Base-by-base conservation (phyloP, 2,113 vertebrate species). In the Podocnemis expansa region DNA sequence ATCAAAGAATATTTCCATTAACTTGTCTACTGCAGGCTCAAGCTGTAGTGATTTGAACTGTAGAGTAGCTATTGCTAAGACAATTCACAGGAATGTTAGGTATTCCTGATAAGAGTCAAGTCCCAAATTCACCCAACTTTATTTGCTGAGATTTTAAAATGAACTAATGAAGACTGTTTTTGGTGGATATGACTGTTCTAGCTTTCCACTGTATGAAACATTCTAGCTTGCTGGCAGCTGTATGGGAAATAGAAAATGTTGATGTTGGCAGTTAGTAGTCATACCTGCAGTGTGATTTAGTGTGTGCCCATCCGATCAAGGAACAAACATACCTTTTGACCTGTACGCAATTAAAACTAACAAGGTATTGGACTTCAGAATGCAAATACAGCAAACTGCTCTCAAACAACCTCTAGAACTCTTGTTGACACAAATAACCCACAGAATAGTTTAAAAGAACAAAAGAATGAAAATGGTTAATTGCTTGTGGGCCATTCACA, bases 1-100 rank as follows among this genome's bases (percentile, higher is more conserved):
- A 56, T 17, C 0, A 0, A 25, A 25, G 75, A 82, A n/a, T 17
- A 10, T 6, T 67, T 16, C 24, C 45, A 0, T 41, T 31, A 6
- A 21, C 24, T 82, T 84, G 19, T 52, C 51, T 14, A 82, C 19
- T n/a, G 25, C 12, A 27, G 38, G 25, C 45, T 3, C 63, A 29
- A 41, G 4, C 10, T 8, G 31, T n/a, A 2, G 16, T 12, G 24
- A 19, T 82, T 82, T 80, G 78, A 89, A 0, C 25, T 27, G 43
- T n/a, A 60, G 6, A 1, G 0, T 34, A n/a, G 55, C 55, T 85
- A 31, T n/a, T n/a, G n/a, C 70, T 85, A 31, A 0, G 5, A 31
- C 80, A 76, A 14, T 17, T 70, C 9, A 29, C 2, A 80, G n/a
- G 84, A 89, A 51, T 49, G 55, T n/a, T 52, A 76, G 88, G 45